phyloP scores from a whole-genome alignment of 2,113 vertebrate species.

The Tachuris rubrigastra region DNA sequence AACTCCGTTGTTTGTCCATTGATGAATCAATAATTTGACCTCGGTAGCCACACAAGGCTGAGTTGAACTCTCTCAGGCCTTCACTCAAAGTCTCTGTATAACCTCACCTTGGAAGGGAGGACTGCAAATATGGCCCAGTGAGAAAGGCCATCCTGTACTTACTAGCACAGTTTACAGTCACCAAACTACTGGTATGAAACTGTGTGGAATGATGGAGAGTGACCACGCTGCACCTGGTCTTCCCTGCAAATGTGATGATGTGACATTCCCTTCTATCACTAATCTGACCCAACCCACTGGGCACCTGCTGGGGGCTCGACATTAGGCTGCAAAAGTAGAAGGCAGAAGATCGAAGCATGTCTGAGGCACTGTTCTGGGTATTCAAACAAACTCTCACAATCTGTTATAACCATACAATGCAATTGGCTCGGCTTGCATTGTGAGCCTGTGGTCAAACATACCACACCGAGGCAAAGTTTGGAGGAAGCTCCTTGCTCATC shows the following conservation, averaged over 20 bases:
- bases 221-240: background rate
- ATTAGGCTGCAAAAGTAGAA: background rate
- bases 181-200: background rate
- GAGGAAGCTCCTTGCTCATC: background rate
- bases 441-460: background rate
- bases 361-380: background rate
- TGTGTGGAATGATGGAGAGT: background rate
- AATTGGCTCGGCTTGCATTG: fast-evolving
- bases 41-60: background rate
- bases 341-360: background rate
- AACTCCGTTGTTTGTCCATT: background rate
- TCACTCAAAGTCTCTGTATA: background rate
- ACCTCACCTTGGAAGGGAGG: background rate
- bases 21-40: background rate
- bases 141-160: background rate
- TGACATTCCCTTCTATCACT: background rate
- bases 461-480: background rate
- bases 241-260: background rate
- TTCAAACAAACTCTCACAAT: background rate
- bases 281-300: background rate
- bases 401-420: background rate
- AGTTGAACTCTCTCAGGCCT: background rate
- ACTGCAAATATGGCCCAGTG: background rate
- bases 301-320: background rate
- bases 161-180: background rate